Evolutionary conservation across 2,797 vertebrate species (phyloP), one percentile per base, ranked within the genome.

Genomic region (Sparidentex hasta): DNA sequence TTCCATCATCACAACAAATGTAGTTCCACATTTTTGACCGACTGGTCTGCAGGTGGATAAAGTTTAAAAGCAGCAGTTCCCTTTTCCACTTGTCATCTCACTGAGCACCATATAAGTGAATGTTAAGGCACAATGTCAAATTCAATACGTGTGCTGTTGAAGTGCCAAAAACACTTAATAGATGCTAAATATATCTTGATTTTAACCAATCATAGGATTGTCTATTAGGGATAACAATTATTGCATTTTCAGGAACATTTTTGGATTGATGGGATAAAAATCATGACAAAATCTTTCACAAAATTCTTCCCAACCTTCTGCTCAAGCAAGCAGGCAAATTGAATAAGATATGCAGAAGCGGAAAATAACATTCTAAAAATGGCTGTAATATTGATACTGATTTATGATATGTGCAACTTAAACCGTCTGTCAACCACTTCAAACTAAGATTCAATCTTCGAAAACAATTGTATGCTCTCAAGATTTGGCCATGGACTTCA

Each of bases 11-110:
- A 73, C 8, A 65, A 17, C 18, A 71, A 64, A 65, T 23, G 3
- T 12, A 88, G 83, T 93, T 90, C 82, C 78, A 83, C 73, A 80
- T 91, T 78, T 73, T 16, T 1, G 50, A 55, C 50, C 17, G 76
- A 56, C 71, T 12, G 16, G 58, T 65, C 17, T 13, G 61, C 75
- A 91, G 71, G 65, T 89, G 71, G 56, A 64, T 54, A 9, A 21
- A 61, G 12, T 61, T 73, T 76, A 44, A 71, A 76, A 12, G 75
- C 11, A 33, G 33, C 63, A 65, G 33, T 83, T 88, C 62, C 41
- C 27, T 51, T 87, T 88, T 74, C 63, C 17, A 66, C 41, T 29
- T 5, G 27, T 64, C 21, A 58, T 38, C 33, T 38, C 33, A 38
- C 7, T 56, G 29, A 65, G 33, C 12, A 29, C 3, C 2, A 52